phyloP scores from a whole-genome alignment of 2,888 invertebrate species.

The Polyploca ridens region DNA sequence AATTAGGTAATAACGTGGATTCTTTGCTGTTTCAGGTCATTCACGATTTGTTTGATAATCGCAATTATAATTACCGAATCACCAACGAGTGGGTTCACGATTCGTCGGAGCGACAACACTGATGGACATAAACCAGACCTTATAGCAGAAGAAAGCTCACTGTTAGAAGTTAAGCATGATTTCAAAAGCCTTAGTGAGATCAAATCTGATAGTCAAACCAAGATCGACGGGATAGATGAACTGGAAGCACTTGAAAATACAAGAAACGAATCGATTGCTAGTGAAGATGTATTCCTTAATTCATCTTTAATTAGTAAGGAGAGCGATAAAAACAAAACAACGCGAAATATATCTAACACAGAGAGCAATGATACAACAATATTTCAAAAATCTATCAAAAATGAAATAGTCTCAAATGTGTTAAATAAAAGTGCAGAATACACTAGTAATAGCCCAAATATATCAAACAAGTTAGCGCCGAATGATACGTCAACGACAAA shows the following conservation, averaged over 20 bases:
- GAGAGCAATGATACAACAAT: not conserved
- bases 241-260: not conserved
- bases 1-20: not conserved
- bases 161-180: conserved; percentile 41
- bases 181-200: conserved; percentile 1
- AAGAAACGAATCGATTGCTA: not conserved
- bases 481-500: not conserved
- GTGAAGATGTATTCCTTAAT: not conserved
- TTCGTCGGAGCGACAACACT: conserved; percentile 36
- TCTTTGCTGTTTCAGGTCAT: conserved; percentile 61
- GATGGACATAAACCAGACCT: conserved; percentile 41
- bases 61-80: conserved; percentile 51
- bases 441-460: not conserved
- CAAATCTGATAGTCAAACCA: not conserved
- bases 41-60: conserved; percentile 58
- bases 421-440: not conserved
- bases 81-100: conserved; percentile 53
- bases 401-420: not conserved
- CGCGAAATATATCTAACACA: not conserved
- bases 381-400: not conserved
- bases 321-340: not conserved
- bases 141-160: conserved; percentile 46
- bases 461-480: not conserved
- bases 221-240: not conserved
- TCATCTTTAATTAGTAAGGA: not conserved